Conservation (phyloP, 92 coral and sea anemone genomes). For the Metridium senile region DNA sequence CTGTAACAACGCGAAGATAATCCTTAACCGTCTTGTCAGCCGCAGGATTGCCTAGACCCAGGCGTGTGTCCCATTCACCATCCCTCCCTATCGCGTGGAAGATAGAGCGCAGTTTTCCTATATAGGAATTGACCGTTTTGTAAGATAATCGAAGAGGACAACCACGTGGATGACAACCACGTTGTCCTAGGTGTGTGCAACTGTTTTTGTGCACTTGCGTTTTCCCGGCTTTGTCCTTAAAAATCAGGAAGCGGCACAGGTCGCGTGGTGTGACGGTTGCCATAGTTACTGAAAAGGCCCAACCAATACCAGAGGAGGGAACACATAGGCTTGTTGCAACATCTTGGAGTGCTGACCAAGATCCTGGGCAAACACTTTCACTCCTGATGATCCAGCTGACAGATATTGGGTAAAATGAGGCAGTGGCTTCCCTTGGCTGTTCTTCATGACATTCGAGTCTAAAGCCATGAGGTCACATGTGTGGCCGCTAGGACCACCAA, state of each 20-base stretch:
- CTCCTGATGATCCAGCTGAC: slow-evolving; percentile 46
- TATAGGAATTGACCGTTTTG: slow-evolving; percentile 38
- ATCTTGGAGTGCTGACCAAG: neutral
- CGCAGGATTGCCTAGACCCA: slow-evolving; percentile 60
- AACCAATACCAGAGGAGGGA: slow-evolving; percentile 47
- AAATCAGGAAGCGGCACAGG: slow-evolving; percentile 32
- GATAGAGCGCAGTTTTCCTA: slow-evolving; percentile 42
- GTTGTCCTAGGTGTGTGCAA: slow-evolving; percentile 36
- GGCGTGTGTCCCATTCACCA: slow-evolving; percentile 53
- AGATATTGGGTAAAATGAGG: slow-evolving; percentile 40
- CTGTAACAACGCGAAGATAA: slow-evolving; percentile 38
- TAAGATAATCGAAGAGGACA: slow-evolving; percentile 39
- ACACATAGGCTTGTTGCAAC: slow-evolving; percentile 50
- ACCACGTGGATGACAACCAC: slow-evolving; percentile 26
- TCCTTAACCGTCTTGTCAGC: slow-evolving; percentile 46
- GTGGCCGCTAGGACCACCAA: slow-evolving; percentile 38
- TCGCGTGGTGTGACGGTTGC: slow-evolving; percentile 34
- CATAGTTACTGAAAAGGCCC: no score
- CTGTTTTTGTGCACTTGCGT: slow-evolving; percentile 39
- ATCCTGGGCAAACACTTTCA: slow-evolving; percentile 44
- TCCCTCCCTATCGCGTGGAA: slow-evolving; percentile 49
- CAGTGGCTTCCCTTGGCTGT: slow-evolving; percentile 24
- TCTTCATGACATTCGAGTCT: slow-evolving; percentile 48
- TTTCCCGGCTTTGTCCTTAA: slow-evolving; percentile 37
- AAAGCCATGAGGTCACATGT: slow-evolving; percentile 56